Base-by-base conservation (phyloP, 2,888 invertebrate genomes). In the Parasteatoda lunata region DNA sequence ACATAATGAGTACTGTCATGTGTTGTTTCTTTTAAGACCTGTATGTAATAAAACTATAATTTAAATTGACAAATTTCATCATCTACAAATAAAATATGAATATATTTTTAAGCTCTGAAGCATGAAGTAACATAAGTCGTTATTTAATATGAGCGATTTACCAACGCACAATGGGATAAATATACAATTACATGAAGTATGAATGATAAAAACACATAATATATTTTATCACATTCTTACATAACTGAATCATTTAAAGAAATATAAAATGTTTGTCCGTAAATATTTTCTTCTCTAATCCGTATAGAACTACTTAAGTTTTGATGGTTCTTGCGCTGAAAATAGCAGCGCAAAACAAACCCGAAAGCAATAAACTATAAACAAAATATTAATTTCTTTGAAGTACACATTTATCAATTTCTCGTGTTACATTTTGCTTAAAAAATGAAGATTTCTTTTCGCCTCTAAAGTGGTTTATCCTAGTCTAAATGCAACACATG, bases 61-160 rank as follows among this genome's bases (percentile, higher is more conserved):
- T 30, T 30, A 30, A 30, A 30, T 2, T 30, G 30, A 30, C 30
- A 2, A 30, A 30, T 30, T 30, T 30, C 30, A 30, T 30, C 30
- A 30, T 30, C 30, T 30, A 30, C 30, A 30, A 30, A 30, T 30
- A 30, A 30, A 30, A 30, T 30, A 86, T 86, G 85, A 80, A 80
- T 86, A 81, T 86, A 80, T 80, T 75, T 75, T 70, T 86, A 86
- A 86, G 85, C 85, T 86, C 85, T 86, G 85, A 86, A 80, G 80
- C 77, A 86, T 86, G 85, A 86, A 52, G 30, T 59, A 79, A 86
- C 45, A 66, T 51, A 83, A 83, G 51, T 76, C 70, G 77, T 77
- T 86, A 75, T 86, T 73, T 86, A 64, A 75, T 52, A 71, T 76
- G 76, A 71, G 80, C 75, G 65, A 79, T 77, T 64, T 65, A 30